A percentile compares a stretch with the other conserved stretches of the same genome.
Conservation (phyloP, 2,113 vertebrate genomes). For the Miniopterus natalensis region DNA sequence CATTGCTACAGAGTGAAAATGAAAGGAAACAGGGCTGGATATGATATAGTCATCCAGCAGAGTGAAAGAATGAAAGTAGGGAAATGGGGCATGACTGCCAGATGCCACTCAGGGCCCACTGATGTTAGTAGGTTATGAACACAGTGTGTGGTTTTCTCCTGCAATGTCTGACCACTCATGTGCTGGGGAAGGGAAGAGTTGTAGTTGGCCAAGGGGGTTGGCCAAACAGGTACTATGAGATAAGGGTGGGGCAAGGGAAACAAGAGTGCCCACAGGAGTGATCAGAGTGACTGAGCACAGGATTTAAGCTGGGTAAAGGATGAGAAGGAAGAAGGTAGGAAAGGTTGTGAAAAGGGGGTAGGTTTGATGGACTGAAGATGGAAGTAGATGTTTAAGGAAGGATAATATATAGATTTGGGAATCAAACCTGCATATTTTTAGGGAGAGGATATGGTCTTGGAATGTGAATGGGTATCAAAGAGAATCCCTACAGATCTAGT, state of each 20-base stretch:
- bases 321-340: neutral
- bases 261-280: too few relatives aligned
- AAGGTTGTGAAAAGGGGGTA: neutral
- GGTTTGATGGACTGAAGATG: neutral
- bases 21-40: neutral
- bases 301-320: neutral
- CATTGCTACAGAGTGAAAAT: neutral
- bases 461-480: neutral
- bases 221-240: neutral
- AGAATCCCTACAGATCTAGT: neutral
- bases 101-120: neutral
- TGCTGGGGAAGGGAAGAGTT: neutral
- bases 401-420: neutral
- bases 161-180: neutral
- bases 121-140: neutral
- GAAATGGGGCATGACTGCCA: neutral
- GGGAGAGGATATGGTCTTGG: neutral
- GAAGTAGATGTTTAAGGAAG: neutral
- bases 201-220: neutral
- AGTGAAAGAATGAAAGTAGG: neutral
- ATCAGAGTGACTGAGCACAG: neutral
- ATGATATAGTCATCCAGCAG: rapidly evolving
- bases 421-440: neutral
- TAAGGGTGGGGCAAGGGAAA: neutral
- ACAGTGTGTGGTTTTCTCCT: neutral